Evolutionary conservation across 1,140 invertebrate genomes (phyloP).

Genomic region (Eufriesea mexicana): DNA sequence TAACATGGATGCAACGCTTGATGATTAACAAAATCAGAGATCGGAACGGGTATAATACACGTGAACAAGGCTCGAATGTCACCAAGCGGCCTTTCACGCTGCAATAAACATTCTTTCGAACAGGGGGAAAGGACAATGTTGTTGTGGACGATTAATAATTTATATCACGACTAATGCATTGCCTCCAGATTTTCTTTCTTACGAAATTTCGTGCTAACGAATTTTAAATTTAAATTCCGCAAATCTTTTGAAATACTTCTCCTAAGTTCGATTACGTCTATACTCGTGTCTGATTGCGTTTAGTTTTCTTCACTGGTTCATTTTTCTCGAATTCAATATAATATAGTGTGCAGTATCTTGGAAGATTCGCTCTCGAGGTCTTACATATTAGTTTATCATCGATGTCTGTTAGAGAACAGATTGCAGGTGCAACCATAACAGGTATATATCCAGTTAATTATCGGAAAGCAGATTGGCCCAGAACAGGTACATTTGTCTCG

Average conservation of each 20-base stretch:
- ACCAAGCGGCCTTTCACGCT: conserved; percentile 39
- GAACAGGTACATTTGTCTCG: conserved; percentile 48
- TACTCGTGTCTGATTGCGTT: not conserved
- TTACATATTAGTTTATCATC: not conserved
- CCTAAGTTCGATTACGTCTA: not conserved
- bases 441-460: not conserved
- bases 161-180: not conserved
- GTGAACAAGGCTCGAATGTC: conserved; percentile 35
- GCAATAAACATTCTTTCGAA: conserved; percentile 21
- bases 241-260: not conserved
- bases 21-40: conserved; percentile 40
- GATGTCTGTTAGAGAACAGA: conserved; percentile 23
- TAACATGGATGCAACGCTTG: not conserved
- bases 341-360: too few species aligned
- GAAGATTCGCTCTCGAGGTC: not conserved
- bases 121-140: not conserved
- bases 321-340: not conserved
- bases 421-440: not conserved
- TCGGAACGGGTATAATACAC: conserved; percentile 1
- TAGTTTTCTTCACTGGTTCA: not conserved
- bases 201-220: not conserved
- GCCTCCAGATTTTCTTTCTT: not conserved
- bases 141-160: conserved; percentile 29
- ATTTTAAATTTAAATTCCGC: conserved; percentile 8
- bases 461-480: conserved; percentile 34